phyloP scores from a whole-genome alignment of 2,113 vertebrate species.

The Empidonax traillii region DNA sequence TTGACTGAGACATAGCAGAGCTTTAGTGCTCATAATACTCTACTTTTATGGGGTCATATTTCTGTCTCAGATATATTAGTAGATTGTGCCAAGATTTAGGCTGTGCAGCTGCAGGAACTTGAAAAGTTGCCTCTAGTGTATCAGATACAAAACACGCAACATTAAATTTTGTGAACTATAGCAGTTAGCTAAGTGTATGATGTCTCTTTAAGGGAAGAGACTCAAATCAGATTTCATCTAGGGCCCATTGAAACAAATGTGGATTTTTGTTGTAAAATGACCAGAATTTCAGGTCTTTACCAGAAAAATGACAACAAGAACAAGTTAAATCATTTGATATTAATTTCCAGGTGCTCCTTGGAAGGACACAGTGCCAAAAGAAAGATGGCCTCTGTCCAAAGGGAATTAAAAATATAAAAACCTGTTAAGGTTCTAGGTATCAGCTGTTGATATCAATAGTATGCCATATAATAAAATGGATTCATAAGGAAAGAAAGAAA shows the following conservation, averaged over 20 bases:
- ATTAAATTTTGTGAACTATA: conserved; percentile 60
- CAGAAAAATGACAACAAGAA: background rate
- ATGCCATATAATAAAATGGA: background rate
- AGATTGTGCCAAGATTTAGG: conserved; percentile 65
- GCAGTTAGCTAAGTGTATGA: conserved; percentile 35
- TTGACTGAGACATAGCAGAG: conserved; percentile 59
- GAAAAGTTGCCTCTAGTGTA: conserved; percentile 60
- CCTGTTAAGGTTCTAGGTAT: background rate
- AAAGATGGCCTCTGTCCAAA: background rate
- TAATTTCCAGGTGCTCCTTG: background rate
- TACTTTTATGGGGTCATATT: conserved; percentile 63
- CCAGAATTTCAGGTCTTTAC: background rate
- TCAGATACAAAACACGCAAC: conserved; percentile 49
- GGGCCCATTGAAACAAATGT: background rate
- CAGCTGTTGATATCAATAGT: background rate
- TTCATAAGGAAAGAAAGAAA: background rate
- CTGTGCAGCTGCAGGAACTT: conserved; percentile 59
- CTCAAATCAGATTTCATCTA: conserved; percentile 6
- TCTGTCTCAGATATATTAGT: conserved; percentile 62
- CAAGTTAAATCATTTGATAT: background rate
- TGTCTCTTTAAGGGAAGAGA: conserved; percentile 57
- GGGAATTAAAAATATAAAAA: background rate
- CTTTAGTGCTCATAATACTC: conserved; percentile 51
- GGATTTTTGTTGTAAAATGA: conserved; percentile 7
- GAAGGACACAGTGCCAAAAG: background rate